Evolutionary conservation across 1,140 invertebrate species (phyloP).

Genomic region (Holotrichia oblita): DNA sequence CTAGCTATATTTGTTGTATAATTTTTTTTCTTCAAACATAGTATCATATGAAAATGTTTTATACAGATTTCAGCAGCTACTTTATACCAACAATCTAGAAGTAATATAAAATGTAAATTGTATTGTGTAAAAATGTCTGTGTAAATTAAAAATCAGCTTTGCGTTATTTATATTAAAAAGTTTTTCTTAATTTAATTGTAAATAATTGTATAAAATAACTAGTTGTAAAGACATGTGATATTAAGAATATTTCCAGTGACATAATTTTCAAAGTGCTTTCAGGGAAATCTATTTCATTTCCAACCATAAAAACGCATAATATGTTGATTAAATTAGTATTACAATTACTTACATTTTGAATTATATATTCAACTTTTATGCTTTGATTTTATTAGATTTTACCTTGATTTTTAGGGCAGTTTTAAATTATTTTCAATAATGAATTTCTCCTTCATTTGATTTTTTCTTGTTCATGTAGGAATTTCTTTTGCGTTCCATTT

Average conservation of each 20-base stretch:
- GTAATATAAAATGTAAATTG: neutral
- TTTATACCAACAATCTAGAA: neutral
- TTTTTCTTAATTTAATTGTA: slow-evolving; percentile 36
- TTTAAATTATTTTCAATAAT: slow-evolving; percentile 18
- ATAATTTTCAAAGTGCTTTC: slow-evolving; percentile 33
- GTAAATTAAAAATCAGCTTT: slow-evolving; percentile 33
- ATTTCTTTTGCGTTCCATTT: slow-evolving; percentile 23
- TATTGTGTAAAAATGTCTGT: neutral
- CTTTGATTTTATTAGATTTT: slow-evolving; percentile 23
- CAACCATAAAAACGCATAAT: neutral
- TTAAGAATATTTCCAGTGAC: slow-evolving; percentile 39
- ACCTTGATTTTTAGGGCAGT: slow-evolving; percentile 8
- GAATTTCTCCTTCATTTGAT: neutral
- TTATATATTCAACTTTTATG: neutral
- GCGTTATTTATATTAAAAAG: slow-evolving; percentile 19
- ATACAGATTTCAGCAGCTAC: no score
- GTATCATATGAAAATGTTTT: no score
- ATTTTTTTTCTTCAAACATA: no score
- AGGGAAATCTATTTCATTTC: slow-evolving; percentile 34
- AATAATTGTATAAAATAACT: slow-evolving; percentile 41
- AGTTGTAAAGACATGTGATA: slow-evolving; percentile 39
- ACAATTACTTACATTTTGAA: neutral
- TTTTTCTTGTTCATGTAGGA: slow-evolving; percentile 16
- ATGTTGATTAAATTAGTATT: neutral
- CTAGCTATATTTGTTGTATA: neutral